Evolutionary conservation across 2,113 vertebrate species (phyloP).

Genomic region (Pampusana beccarii): DNA sequence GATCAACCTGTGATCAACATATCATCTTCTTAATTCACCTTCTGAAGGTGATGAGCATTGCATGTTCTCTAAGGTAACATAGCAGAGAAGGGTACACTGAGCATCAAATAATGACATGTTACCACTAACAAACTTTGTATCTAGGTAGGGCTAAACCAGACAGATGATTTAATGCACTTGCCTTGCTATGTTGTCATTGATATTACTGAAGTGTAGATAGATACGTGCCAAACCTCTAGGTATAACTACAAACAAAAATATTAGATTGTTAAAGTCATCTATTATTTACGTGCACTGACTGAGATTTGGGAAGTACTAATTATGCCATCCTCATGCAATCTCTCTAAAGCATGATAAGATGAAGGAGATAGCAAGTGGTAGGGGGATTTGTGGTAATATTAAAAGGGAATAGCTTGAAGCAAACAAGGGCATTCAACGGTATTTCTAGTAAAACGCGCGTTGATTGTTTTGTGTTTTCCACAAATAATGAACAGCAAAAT

Average conservation of each 20-base stretch:
- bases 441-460: background rate
- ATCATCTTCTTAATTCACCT: rapidly evolving
- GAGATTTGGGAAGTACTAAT: background rate
- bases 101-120: rapidly evolving
- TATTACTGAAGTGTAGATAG: background rate
- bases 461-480: conserved; percentile 25
- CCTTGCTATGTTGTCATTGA: background rate
- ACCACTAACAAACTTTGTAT: background rate
- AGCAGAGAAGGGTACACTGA: background rate
- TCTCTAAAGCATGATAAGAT: background rate
- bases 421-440: background rate
- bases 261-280: background rate
- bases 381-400: background rate
- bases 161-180: background rate
- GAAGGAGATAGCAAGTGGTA: background rate
- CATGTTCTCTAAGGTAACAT: background rate
- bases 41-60: background rate
- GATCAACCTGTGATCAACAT: rapidly evolving
- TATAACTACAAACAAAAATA: background rate
- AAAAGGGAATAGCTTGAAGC: background rate
- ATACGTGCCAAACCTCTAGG: background rate
- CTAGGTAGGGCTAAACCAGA: background rate
- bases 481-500: conserved; percentile 43
- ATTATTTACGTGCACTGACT: background rate
- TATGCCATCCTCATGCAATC: background rate